phyloP scores from a whole-genome alignment of 2,113 vertebrate species.

The Tauraco erythrolophus region DNA sequence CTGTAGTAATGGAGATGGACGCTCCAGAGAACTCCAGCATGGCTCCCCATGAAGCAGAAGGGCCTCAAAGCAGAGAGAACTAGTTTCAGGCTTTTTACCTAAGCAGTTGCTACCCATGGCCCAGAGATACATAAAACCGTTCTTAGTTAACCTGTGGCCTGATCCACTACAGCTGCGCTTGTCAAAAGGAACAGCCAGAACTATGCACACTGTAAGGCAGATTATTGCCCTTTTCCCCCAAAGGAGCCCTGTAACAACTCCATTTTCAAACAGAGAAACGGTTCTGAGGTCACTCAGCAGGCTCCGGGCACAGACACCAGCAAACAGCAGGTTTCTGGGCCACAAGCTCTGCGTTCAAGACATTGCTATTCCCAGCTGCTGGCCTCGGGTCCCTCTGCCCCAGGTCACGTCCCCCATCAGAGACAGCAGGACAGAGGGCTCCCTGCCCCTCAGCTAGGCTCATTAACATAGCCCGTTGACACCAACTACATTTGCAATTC shows the following conservation, averaged over 20 bases:
- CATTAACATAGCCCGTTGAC: neutral
- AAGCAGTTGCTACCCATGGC: neutral
- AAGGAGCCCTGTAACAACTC: neutral
- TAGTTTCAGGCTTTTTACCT: neutral
- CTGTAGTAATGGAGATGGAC: neutral
- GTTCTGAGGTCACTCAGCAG: neutral
- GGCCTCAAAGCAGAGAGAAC: neutral
- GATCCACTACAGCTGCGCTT: neutral
- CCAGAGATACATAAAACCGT: neutral
- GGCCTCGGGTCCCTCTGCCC: neutral
- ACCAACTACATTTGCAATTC: neutral
- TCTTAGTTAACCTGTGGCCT: neutral
- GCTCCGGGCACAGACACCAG: fast-evolving
- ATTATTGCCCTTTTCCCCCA: neutral
- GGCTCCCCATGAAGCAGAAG: neutral
- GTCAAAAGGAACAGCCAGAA: neutral
- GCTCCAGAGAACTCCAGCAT: neutral
- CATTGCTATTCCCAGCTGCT: neutral
- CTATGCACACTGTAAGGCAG: fast-evolving
- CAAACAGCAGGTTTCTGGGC: neutral
- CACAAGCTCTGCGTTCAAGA: neutral
- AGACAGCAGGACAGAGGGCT: neutral
- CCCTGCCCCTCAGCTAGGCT: neutral
- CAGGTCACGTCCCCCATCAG: fast-evolving
- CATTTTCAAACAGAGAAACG: neutral